Evolutionary conservation across 2,888 invertebrate genomes (phyloP), one percentile per base, ranked within the genome.

Genomic region (Eilema depressum): DNA sequence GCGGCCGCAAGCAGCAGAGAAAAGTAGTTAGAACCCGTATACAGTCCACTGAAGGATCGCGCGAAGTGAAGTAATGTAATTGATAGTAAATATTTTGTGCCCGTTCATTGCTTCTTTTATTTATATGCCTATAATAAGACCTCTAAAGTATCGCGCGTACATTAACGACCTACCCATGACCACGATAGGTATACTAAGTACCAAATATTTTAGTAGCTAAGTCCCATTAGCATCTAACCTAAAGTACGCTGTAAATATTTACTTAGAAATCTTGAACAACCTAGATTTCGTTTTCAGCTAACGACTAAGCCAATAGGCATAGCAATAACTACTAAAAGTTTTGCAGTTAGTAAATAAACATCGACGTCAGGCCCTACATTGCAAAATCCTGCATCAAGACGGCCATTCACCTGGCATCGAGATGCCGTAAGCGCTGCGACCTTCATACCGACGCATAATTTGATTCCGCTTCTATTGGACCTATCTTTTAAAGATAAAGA

Each of bases 391-490:
- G 83, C 75, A 73, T 74, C 63, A 66, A 75, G 73, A 57, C 79
- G 82, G 82, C 83, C 82, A 83, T 82, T 82, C 82, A 82, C 82
- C 82, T 83, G 82, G 75, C 73, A 66, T 70, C 71, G 68, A 75
- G 83, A 78, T 81, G 82, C 83, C 83, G 82, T 82, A 81, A 82
- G 81, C 81, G 71, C 74, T 68, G 67, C 76, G 82, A 82, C 82
- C 82, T 82, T 82, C 83, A 83, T 83, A 74, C 78, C 76, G 59
- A 80, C 77, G 83, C 79, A 75, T 70, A 78, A 78, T 78, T 82
- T 77, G 57, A 81, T 75, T 79, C 73, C 75, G 75, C 74, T 78
- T 78, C 74, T 75, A 75, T 73, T 77, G 78, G 56, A 77, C 63
- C 67, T 74, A 75, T 72, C 73, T 4, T 47, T 20, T 53, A 53